Evolutionary conservation across 1,140 invertebrate species (phyloP).

Genomic region (Orchesella cincta): DNA sequence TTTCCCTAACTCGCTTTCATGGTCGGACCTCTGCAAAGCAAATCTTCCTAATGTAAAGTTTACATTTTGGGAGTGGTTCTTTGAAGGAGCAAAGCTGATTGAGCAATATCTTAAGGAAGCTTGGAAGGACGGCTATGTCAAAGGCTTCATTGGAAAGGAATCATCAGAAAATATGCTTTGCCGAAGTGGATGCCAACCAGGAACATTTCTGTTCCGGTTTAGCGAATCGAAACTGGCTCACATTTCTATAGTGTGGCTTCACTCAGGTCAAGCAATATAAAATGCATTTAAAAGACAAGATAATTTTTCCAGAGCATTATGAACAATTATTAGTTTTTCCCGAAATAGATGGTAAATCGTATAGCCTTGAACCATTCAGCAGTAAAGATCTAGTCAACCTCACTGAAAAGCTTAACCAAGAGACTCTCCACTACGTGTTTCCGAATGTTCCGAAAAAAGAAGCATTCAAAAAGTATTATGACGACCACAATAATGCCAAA

Average conservation of each 20-base stretch:
- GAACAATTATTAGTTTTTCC: not conserved
- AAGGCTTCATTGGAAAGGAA: constrained; percentile 8
- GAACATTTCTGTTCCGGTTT: not conserved
- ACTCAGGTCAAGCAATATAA: not conserved
- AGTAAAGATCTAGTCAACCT: not conserved
- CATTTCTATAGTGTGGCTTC: constrained; percentile 2
- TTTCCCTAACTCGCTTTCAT: not conserved
- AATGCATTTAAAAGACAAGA: not conserved
- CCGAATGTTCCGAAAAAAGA: not conserved
- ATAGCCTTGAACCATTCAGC: not conserved
- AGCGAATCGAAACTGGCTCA: not conserved
- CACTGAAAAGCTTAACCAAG: constrained; percentile 2
- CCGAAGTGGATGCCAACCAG: not conserved
- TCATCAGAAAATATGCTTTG: not conserved
- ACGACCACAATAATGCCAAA: not conserved
- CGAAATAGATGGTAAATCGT: not conserved
- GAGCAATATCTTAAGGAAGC: constrained; percentile 14
- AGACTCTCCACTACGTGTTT: constrained; percentile 7
- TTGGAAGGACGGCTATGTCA: constrained; percentile 3
- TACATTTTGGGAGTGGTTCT: constrained; percentile 7
- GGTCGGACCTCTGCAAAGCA: not conserved
- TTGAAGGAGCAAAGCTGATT: not conserved
- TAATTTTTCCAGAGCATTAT: not conserved
- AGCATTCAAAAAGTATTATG: constrained; percentile 18
- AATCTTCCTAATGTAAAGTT: not conserved